These are phyloP conservation scores for Helleia helle DNA, from an alignment of 2,888 invertebrate species.

Conservation along the genomic window DNA sequence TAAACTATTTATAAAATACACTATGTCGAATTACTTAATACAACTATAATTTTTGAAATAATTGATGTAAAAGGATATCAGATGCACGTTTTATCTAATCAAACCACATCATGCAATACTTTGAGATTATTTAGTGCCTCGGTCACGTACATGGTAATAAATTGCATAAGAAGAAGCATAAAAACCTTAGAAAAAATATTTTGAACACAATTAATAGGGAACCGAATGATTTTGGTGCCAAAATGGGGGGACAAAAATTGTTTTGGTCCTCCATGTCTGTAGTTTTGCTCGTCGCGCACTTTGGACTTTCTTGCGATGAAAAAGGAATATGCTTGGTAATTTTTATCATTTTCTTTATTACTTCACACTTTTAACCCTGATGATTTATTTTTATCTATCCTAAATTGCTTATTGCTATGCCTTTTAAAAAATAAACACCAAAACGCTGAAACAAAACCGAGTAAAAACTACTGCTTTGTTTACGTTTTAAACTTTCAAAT, in stretches of 20 bases:
- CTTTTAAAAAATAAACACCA: no score
- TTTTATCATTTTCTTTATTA: no score
- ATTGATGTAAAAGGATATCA: background rate
- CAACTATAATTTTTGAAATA: background rate
- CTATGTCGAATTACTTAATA: background rate
- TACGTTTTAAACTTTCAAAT: no score
- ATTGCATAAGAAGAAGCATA: slow-evolving; percentile 19
- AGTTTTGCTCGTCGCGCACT: slow-evolving; percentile 34
- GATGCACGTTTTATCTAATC: slow-evolving; percentile 3
- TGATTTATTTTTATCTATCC: no score
- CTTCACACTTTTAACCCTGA: no score
- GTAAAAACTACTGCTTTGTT: no score
- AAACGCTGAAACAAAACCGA: no score
- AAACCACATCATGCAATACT: slow-evolving; percentile 10
- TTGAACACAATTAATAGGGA: slow-evolving; percentile 20
- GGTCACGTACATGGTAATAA: slow-evolving; percentile 20
- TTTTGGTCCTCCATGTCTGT: slow-evolving; percentile 54
- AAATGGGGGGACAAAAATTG: slow-evolving; percentile 46
- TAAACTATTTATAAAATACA: background rate
- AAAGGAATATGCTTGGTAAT: slow-evolving; percentile 55
- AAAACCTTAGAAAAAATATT: slow-evolving; percentile 18
- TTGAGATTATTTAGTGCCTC: slow-evolving; percentile 14
- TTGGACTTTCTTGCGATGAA: slow-evolving; percentile 43
- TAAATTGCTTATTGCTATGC: no score
- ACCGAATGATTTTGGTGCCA: slow-evolving; percentile 21